phyloP scores from a whole-genome alignment of 2,113 vertebrate genomes.

The Austrofundulus limnaeus region DNA sequence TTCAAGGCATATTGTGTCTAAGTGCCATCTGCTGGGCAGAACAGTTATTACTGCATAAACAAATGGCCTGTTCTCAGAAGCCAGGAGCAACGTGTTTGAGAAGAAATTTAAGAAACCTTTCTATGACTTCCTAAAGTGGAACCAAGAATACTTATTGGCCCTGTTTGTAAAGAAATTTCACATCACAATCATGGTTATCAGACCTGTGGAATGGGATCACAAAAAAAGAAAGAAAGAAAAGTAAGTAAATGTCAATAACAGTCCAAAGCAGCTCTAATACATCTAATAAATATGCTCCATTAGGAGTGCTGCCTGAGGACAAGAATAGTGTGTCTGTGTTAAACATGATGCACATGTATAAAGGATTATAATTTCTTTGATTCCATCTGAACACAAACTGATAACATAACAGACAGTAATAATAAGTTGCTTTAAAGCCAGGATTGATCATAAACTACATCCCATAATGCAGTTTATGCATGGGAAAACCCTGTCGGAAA shows the following conservation, averaged over 20 bases:
- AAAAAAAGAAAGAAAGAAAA: not conserved
- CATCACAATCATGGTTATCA: not conserved
- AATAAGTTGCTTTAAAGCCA: too few species aligned
- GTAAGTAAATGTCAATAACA: too few species aligned
- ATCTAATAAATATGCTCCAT: not conserved
- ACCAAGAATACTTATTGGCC: not conserved
- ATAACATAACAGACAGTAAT: too few species aligned
- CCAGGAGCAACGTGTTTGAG: not conserved
- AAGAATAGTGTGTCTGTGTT: too few species aligned
- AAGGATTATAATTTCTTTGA: too few species aligned
- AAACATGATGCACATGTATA: too few species aligned
- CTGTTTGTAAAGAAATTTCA: slow-evolving; percentile 2
- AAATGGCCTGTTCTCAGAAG: not conserved
- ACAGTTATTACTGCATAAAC: slow-evolving; percentile 1
- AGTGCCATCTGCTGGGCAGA: slow-evolving; percentile 60
- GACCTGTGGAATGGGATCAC: slow-evolving; percentile 4
- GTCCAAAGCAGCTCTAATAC: too few species aligned
- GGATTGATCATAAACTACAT: too few species aligned
- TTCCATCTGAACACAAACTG: too few species aligned
- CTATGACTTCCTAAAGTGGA: not conserved
- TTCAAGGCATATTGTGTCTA: slow-evolving; percentile 11
- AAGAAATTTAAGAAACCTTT: slow-evolving; percentile 11
- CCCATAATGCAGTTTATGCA: too few species aligned
- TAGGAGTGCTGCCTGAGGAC: not conserved
- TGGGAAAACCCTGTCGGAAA: too few species aligned